These are phyloP conservation scores for Taenaris catops DNA, from an alignment of 2,888 invertebrate species.

Conservation along the genomic window DNA sequence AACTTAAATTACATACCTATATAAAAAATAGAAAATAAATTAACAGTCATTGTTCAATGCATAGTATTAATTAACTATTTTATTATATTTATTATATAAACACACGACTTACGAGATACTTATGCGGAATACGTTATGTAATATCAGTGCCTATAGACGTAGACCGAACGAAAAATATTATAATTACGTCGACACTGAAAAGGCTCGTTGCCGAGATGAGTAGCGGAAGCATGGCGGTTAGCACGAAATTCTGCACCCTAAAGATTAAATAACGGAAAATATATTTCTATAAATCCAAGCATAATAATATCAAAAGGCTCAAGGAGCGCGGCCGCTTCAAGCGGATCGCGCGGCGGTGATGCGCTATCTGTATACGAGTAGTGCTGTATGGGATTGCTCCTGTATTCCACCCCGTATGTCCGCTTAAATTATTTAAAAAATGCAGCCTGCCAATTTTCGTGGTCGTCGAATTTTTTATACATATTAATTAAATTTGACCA, in stretches of 20 bases:
- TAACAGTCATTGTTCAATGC: constrained; percentile 75
- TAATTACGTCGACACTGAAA: constrained; percentile 43
- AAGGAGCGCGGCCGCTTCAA: constrained; percentile 29
- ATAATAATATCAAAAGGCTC: constrained; percentile 30
- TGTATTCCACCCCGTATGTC: too few relatives aligned
- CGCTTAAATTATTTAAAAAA: too few relatives aligned
- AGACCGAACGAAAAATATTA: constrained; percentile 38
- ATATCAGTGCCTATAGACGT: constrained; percentile 49
- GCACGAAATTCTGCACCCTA: constrained; percentile 74
- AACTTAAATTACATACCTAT: constrained; percentile 62
- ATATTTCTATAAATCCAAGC: constrained; percentile 58
- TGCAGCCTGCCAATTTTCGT: too few relatives aligned
- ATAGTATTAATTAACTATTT: constrained; percentile 61
- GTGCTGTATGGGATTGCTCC: too few relatives aligned
- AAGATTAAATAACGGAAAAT: constrained; percentile 60
- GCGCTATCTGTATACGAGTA: constrained; percentile 21
- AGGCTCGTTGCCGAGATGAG: constrained; percentile 64
- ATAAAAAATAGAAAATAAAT: constrained; percentile 65
- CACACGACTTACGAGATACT: constrained; percentile 67
- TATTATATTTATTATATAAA: constrained; percentile 54
- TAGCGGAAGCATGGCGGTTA: constrained; percentile 70
- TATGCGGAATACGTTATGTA: constrained; percentile 73
- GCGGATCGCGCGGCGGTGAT: too few relatives aligned
- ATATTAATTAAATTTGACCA: too few relatives aligned
- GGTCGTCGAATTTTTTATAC: too few relatives aligned